Evolutionary conservation across 35 echinoderm and acorn worm genomes (phyloP).

Genomic region (Apostichopus californicus): DNA sequence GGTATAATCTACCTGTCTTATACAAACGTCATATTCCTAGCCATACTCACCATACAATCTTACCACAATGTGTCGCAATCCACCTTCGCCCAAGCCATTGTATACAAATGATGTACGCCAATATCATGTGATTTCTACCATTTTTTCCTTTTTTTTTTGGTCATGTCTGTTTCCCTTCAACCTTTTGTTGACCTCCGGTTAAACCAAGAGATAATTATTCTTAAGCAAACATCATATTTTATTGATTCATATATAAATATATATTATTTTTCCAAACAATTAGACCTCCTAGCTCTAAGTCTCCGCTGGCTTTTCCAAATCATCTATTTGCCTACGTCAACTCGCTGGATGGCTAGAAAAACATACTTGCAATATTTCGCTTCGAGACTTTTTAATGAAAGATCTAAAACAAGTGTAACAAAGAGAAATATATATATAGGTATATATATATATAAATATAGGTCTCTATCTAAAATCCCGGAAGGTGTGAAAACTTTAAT

Average conservation of each 20-base stretch:
- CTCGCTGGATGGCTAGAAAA: slow-evolving; percentile 42
- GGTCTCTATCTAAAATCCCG: slow-evolving; percentile 14
- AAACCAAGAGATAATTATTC: slow-evolving; percentile 43
- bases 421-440: background rate
- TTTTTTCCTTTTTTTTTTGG: background rate
- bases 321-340: slow-evolving; percentile 20
- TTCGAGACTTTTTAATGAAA: slow-evolving; percentile 11
- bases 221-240: slow-evolving; percentile 39
- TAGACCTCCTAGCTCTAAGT: slow-evolving; percentile 9
- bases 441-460: no score
- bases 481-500: slow-evolving; percentile 60
- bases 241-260: background rate
- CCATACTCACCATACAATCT: no score
- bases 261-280: slow-evolving; percentile 8
- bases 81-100: no score
- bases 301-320: background rate
- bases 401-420: slow-evolving; percentile 52
- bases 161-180: slow-evolving; percentile 31
- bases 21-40: no score
- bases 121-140: no score
- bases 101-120: no score
- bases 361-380: slow-evolving; percentile 56
- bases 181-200: slow-evolving; percentile 15
- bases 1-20: no score
- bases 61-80: no score